Conservation (phyloP, 2,888 invertebrate genomes). For the Melikaiella ostensackeni region DNA sequence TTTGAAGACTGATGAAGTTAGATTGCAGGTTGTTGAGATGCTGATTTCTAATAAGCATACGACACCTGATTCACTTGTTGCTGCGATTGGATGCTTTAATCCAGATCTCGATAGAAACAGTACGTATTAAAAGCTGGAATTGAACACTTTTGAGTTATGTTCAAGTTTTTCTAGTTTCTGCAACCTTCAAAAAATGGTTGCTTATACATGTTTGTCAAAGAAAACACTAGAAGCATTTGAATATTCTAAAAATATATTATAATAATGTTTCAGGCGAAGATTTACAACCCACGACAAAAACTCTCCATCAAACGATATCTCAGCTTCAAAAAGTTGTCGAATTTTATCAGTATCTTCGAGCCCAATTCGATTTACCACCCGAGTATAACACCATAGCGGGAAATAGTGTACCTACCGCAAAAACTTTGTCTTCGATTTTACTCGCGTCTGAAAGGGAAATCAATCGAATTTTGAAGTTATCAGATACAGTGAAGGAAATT, state of each 20-base stretch:
- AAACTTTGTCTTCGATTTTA: slow-evolving; percentile 62
- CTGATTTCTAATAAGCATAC: slow-evolving; percentile 83
- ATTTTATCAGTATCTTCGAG: slow-evolving; percentile 69
- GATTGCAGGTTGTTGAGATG: slow-evolving; percentile 85
- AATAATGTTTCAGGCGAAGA: slow-evolving; percentile 61
- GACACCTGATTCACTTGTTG: slow-evolving; percentile 81
- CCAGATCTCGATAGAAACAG: slow-evolving; percentile 61
- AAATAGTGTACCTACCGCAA: slow-evolving; percentile 57
- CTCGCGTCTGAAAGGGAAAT: slow-evolving; percentile 75
- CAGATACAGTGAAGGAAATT: slow-evolving; percentile 61
- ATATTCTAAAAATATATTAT: too few species aligned
- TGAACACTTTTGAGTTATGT: too few species aligned
- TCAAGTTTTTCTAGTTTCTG: too few species aligned
- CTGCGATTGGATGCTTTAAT: slow-evolving; percentile 77
- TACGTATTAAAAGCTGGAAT: slow-evolving; percentile 37
- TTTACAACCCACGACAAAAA: slow-evolving; percentile 64
- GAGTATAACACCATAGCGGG: slow-evolving; percentile 67
- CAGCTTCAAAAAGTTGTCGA: slow-evolving; percentile 65
- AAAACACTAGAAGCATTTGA: too few species aligned
- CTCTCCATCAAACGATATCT: slow-evolving; percentile 61
- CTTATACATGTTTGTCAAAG: too few species aligned
- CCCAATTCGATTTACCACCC: slow-evolving; percentile 66
- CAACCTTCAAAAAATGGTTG: too few species aligned
- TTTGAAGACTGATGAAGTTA: slow-evolving; percentile 85
- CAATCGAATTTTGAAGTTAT: slow-evolving; percentile 72